Evolutionary conservation across 1,140 invertebrate species (phyloP).

Genomic region (Neomicropteryx cornuta): DNA sequence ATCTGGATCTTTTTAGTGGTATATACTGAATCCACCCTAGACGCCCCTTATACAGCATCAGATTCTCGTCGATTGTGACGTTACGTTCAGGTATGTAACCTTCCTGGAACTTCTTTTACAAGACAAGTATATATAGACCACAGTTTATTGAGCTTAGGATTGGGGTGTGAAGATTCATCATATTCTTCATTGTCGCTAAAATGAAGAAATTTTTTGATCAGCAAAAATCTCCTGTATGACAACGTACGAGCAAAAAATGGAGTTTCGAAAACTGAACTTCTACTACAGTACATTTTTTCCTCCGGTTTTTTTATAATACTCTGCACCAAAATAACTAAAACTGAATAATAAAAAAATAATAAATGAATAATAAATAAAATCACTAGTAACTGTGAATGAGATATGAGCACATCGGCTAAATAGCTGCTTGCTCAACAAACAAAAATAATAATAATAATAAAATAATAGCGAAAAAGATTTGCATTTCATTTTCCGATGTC

Average conservation of each 20-base stretch:
- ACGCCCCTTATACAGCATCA: slow-evolving; percentile 6
- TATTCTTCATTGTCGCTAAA: slow-evolving; percentile 7
- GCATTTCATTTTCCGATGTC: too few species aligned
- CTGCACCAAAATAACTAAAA: too few species aligned
- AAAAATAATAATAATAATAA: too few species aligned
- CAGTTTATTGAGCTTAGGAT: slow-evolving; percentile 8
- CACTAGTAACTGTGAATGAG: too few species aligned
- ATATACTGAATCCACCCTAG: slow-evolving; percentile 8
- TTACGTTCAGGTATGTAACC: slow-evolving; percentile 3
- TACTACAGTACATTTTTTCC: slow-evolving; percentile 1
- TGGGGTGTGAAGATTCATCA: slow-evolving; percentile 4
- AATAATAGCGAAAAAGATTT: slow-evolving; percentile 5
- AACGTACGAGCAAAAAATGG: slow-evolving; percentile 1
- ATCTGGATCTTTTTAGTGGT: slow-evolving; percentile 3
- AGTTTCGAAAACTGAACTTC: slow-evolving; percentile 3
- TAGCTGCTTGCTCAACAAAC: too few species aligned
- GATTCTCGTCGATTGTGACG: slow-evolving; percentile 7
- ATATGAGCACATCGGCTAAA: too few species aligned
- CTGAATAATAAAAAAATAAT: too few species aligned
- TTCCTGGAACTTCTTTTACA: slow-evolving; percentile 6
- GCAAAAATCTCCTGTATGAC: slow-evolving; percentile 3
- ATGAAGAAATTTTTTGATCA: slow-evolving; percentile 7
- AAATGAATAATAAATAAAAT: too few species aligned
- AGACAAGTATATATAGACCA: slow-evolving; percentile 5
- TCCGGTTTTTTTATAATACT: slow-evolving; percentile 3